Base-by-base conservation (phyloP, 1,140 invertebrate genomes). In the Latrodectus geometricus region DNA sequence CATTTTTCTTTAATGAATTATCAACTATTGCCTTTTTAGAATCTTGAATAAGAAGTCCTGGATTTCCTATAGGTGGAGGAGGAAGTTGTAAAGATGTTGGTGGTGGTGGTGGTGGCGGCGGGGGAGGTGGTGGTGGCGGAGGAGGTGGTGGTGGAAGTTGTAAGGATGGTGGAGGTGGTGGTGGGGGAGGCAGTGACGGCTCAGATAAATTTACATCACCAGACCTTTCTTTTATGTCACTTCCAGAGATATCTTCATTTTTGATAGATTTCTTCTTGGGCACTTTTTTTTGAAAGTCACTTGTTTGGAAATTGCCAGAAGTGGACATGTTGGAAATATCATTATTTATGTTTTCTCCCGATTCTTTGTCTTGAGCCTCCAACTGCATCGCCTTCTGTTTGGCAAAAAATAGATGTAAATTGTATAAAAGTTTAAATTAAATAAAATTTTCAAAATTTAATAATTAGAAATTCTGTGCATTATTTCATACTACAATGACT, bases 81-180 rank as follows among this genome's bases (percentile, higher is more conserved):
- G n/a, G 4, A 65, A 50, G 8, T 3, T 48, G 74, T 12, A 49
- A 4, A 15, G 65, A 11, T 9, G 3, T 49, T 9, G 5, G 20
- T 14, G 69, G 20, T 9, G 17, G 56, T 54, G 68, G 12, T 50
- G 65, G 66, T 11, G 48, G 65, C 21, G 66, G 66, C 52, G 65
- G 65, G n/a, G 75, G 84, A n/a, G n/a, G n/a, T n/a, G n/a, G n/a
- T n/a, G n/a, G n/a, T n/a, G n/a, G n/a, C n/a, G n/a, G n/a, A 9
- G 75, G 75, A 20, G 81, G 81, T 2, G 81, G 81, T 17, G 81
- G 81, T 21, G 72, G 70, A n/a, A 50, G 68, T 9, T 23, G 50
- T 23, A 69, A 8, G 9, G 82, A 56, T 4, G 23, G 50, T n/a
- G 15, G 23, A n/a, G 73, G 79, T 35, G 74, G 66, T 48, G 68